Conservation (phyloP, 2,888 invertebrate species). For the Tortricodes alternella region DNA sequence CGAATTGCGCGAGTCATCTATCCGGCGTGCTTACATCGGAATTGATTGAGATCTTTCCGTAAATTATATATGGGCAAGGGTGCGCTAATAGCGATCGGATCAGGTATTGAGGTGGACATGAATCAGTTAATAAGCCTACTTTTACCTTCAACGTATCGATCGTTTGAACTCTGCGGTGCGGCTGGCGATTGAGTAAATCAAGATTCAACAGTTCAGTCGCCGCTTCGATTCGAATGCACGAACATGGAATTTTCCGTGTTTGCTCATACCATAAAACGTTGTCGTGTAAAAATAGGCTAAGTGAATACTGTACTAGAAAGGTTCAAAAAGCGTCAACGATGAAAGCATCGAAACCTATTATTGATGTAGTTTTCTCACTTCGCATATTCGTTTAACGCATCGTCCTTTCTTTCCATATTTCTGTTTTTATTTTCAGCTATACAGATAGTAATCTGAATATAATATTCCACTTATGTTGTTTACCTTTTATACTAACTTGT, state of each 20-base stretch:
- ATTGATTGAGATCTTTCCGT: constrained; percentile 27
- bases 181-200: neutral
- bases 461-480: too few relatives aligned
- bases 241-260: neutral
- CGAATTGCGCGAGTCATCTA: constrained; percentile 8
- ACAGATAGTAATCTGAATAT: too few relatives aligned
- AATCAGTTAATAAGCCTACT: constrained; percentile 17
- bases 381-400: too few relatives aligned
- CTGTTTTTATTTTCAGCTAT: too few relatives aligned
- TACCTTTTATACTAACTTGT: too few relatives aligned
- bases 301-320: too few relatives aligned
- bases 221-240: constrained; percentile 1
- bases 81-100: constrained; percentile 22
- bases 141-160: neutral
- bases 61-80: constrained; percentile 20
- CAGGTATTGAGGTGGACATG: constrained; percentile 11
- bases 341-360: too few relatives aligned
- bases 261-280: too few relatives aligned
- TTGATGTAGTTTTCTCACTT: too few relatives aligned
- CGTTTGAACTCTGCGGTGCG: neutral
- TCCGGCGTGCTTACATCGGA: constrained; percentile 13
- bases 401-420: too few relatives aligned
- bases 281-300: too few relatives aligned
- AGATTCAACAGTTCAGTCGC: neutral
- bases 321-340: too few relatives aligned